These are phyloP conservation scores for Malurus splendens DNA, from an alignment of 2,797 vertebrate species.

Conservation along the genomic window DNA sequence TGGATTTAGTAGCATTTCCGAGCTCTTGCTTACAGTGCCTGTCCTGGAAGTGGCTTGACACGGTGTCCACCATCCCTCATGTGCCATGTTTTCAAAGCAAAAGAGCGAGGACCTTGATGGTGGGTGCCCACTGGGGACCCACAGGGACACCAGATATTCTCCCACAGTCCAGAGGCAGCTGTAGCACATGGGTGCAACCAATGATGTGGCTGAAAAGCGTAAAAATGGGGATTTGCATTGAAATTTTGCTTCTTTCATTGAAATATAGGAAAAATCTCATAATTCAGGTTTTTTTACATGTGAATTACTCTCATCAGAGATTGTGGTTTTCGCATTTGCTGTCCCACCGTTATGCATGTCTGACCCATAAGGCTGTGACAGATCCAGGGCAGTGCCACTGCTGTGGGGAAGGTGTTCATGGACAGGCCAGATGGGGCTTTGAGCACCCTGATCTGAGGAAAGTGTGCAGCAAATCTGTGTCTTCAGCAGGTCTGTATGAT, in stretches of 20 bases:
- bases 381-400: neutral
- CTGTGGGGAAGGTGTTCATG: rapidly evolving
- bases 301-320: neutral
- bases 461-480: neutral
- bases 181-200: neutral
- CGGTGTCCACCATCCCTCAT: neutral
- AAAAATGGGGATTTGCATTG: neutral
- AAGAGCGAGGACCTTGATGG: rapidly evolving
- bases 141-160: rapidly evolving
- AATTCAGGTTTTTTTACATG: neutral
- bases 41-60: neutral
- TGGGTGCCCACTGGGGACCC: neutral
- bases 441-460: neutral
- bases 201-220: neutral
- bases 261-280: neutral
- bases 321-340: neutral
- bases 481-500: neutral
- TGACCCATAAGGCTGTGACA: neutral
- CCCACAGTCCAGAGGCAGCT: neutral
- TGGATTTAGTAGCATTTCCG: neutral
- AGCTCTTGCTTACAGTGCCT: neutral
- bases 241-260: neutral
- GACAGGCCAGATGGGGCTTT: neutral
- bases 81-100: neutral
- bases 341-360: rapidly evolving